Evolutionary conservation across 2,888 invertebrate genomes (phyloP), one percentile per base, ranked within the genome.

Genomic region (Cephus nigrinus): DNA sequence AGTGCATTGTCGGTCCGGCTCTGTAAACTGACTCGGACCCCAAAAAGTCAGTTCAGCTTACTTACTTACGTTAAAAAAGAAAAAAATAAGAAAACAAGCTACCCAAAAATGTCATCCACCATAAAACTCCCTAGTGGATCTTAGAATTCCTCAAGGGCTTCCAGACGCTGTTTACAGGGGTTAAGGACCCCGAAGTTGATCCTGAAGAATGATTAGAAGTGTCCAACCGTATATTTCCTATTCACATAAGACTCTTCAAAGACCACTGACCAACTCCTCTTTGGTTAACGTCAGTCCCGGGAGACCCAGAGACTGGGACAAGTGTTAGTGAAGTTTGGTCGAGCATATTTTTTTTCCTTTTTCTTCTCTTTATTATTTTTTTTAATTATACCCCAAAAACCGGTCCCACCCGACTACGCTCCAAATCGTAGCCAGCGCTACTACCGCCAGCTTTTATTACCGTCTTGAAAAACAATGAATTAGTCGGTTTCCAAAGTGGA

Each of bases 1-100:
- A 76, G 71, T 33, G 77, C 55, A 75, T 78, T 75, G 77, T 76
- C 34, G 68, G 69, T 68, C 34, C 35, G 9, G 1, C 9, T 71
- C 71, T 9, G 55, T 55, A 55, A 55, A 55, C 23, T 55, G 15
- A 55, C 31, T 71, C 71, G 11, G 31, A 0, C 12, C 33, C 71
- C 33, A 32, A 23, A 71, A 33, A 12, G 31, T 71, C 32, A n/a
- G n/a, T 71, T n/a, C 31, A 4, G 33, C 32, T 33, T 31, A 31
- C 32, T 33, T 31, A 31, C 31, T 31, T 71, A 71, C 5, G 15
- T 69, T 30, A 71, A 71, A 33, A 71, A 31, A 71, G 32, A 30
- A 32, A 33, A 1, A 71, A n/a, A n/a, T n/a, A 71, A 32, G 3
- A 71, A 71, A 71, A 31, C 1, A 31, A 12, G 31, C 31, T 31